Base-by-base conservation (phyloP, 2,888 invertebrate genomes). In the Palloptera scutellata region DNA sequence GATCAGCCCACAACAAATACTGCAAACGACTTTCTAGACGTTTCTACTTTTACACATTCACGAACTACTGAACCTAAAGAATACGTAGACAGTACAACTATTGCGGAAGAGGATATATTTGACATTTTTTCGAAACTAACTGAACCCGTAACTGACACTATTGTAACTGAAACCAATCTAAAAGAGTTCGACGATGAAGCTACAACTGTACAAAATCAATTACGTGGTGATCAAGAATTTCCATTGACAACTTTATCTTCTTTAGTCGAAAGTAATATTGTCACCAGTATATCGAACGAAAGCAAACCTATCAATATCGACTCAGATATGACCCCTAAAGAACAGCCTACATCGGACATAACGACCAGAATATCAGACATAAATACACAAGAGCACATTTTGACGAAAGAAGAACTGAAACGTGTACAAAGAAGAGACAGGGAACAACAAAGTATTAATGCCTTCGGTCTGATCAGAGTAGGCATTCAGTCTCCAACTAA, bases 391-490 rank as follows among this genome's bases (percentile, higher is more conserved):
- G 64, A n/a, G 10, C 65, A 41, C 40, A 40, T 66, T 17, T 42
- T 60, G 15, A 13, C 52, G 17, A 45, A 12, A 3, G 69, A 66
- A 1, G 70, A 68, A 58, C 67, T 70, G 19, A 72, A 61, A 68
- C 72, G 72, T 40, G 70, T 72, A 30, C 68, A 68, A 42, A 43
- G 66, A 41, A 58, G 66, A 17, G 43, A 54, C 15, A 54, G 55
- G 2, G 13, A 19, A n/a, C 55, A n/a, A 4, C 12, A 54, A 10
- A 3, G 13, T n/a, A 48, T 15, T n/a, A 15, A 48, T 2, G 15
- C 2, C 51, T 15, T 48, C 6, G 13, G 6, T 4, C 6, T 48
- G 15, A 3, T 48, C 8, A 15, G 13, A 48, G 15, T 13, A 48
- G 30, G 30, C 6, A 30, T 30, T 30, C 30, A 48, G 15, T 8